phyloP scores from a whole-genome alignment of 2,888 invertebrate genomes.

The Amiota communis region DNA sequence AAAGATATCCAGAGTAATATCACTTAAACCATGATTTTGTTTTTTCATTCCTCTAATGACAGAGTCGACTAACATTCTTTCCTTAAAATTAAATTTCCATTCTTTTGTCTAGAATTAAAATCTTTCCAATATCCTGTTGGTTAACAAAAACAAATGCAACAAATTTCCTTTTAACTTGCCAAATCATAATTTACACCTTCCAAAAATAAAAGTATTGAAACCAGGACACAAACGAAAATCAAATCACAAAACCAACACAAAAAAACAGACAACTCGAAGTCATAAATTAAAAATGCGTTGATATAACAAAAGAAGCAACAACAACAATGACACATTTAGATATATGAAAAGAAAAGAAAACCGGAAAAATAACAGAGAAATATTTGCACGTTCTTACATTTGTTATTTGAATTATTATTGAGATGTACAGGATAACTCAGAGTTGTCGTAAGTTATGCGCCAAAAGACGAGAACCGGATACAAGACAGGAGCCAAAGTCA shows the following conservation, averaged over 20 bases:
- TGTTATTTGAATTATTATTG: conserved; percentile 66
- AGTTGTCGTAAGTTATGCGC: conserved; percentile 57
- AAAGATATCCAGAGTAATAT: no score
- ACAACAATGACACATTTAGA: conserved; percentile 16
- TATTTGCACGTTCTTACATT: conserved; percentile 65
- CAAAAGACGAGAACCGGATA: conserved; percentile 37
- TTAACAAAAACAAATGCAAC: conserved; percentile 1
- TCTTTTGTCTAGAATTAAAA: neutral
- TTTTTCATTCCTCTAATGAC: no score
- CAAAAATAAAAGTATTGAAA: neutral
- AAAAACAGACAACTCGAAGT: neutral
- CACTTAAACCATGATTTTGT: no score
- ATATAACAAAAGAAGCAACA: conserved; percentile 28
- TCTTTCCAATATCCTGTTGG: neutral
- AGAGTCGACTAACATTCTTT: no score
- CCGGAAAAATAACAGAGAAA: conserved; percentile 53
- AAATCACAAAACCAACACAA: neutral
- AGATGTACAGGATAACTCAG: conserved; percentile 56
- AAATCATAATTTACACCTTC: conserved; percentile 25
- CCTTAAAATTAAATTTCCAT: neutral
- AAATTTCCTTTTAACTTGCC: neutral
- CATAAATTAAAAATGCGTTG: conserved; percentile 59
- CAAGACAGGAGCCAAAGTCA: conserved; percentile 48
- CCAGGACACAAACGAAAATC: neutral
- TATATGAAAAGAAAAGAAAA: conserved; percentile 37